Evolutionary conservation across 1,140 invertebrate species (phyloP), one percentile per base, ranked within the genome.

Genomic region (Carposina sasakii): DNA sequence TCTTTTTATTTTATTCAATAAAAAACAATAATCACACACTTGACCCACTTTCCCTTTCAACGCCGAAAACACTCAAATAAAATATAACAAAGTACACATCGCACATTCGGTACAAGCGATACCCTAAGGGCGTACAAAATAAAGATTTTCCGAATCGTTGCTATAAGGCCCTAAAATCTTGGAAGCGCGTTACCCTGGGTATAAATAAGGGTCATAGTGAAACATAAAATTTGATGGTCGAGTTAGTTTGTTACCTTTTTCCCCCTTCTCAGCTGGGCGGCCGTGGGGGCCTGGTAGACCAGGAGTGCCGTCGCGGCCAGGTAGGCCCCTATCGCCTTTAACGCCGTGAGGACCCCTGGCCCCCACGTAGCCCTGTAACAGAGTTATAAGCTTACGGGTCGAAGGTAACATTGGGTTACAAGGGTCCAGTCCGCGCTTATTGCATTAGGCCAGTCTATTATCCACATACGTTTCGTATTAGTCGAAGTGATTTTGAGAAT

Each of bases 251-350:
- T 79, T 84, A 74, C 86, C 86, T 77, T 86, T 87, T 63, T 87
- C 87, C 16, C 86, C 86, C 60, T 87, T 87, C 63, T 86, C 81
- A 1, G 86, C 85, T 43, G 86, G 79, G 24, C 77, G 85, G 24
- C 86, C 86, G 55, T 85, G 73, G 5, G 82, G 63, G 54, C 86
- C 86, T 3, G 85, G 79, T 10, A 79, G 51, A 9, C 79, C 79
- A 46, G 79, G 72, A 20, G 61, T 46, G 6, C 79, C 79, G 47
- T 83, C 79, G 46, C 71, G 71, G 1, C 79, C 77, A 5, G 76
- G 19, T 22, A 50, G 65, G 4, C 79, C 79, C 16, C 76, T 53
- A 36, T 83, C 79, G 15, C 76, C 79, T 56, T 83, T 83, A 31
- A 58, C 74, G 15, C 79, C 79, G 57, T 83, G 79, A 48, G 79